phyloP scores from a whole-genome alignment of 2,888 invertebrate genomes.

The Epistrophe grossulariae region DNA sequence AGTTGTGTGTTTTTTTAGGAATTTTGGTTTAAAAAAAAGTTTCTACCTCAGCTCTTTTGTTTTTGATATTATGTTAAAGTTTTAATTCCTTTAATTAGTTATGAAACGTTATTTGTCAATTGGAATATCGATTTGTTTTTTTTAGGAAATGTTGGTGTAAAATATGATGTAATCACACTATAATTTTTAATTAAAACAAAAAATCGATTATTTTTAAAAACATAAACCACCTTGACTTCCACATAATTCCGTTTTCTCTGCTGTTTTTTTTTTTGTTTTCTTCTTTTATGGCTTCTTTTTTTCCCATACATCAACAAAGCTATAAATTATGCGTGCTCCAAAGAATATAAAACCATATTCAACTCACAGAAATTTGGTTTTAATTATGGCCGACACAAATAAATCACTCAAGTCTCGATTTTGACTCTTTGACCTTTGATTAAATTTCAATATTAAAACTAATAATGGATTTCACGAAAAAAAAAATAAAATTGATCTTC shows the following conservation, averaged over 20 bases:
- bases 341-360: background rate
- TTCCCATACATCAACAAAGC: background rate
- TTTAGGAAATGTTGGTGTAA: too few species aligned
- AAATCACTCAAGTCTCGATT: conserved; percentile 58
- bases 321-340: conserved; percentile 12
- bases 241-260: background rate
- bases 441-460: conserved; percentile 50
- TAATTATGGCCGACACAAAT: conserved; percentile 48
- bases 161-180: too few species aligned
- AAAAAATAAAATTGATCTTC: conserved; percentile 41
- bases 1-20: too few species aligned
- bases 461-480: conserved; percentile 46
- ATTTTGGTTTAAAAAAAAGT: too few species aligned
- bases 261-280: background rate
- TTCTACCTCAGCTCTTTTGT: conserved; percentile 38
- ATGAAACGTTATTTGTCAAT: too few species aligned
- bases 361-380: conserved; percentile 1
- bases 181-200: background rate
- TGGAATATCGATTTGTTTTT: too few species aligned
- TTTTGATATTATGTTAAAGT: background rate
- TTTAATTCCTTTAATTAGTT: too few species aligned
- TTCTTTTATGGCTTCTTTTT: background rate
- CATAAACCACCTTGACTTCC: background rate
- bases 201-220: background rate
- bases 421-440: conserved; percentile 59